Base-by-base conservation (phyloP, 53 echinoderm and acorn worm genomes). In the Apostichopus leukothele region DNA sequence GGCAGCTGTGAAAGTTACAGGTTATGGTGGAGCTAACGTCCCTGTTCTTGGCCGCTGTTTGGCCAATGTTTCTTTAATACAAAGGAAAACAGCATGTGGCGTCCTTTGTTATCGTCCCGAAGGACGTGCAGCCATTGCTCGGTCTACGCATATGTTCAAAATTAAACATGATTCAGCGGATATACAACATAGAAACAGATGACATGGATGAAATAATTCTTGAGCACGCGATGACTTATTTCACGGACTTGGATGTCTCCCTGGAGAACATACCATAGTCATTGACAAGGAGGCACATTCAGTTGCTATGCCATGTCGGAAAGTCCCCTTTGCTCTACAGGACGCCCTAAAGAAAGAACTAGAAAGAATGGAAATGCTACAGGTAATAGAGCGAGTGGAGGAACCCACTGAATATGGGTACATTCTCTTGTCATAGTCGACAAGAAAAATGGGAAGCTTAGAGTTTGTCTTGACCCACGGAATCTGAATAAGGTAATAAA, bases 401-500 rank as follows among this genome's bases (percentile, higher is more conserved):
- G 25, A 79, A 75, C 93, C 93, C 39, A 81, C 90, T 19, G 89
- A 93, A 7, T 93, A 7, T 93, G 93, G 93, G 91, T 91, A 6
- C 75, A 71, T 50, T 76, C 79, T 23, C 67, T 91, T 5, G 86
- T 89, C 9, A 74, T 91, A 8, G 93, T 91, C 4, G 78, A 78
- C 52, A 91, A 93, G 67, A 93, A 93, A 76, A 90, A 89, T 50
- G 86, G 91, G 11, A 83, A 91, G 22, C 59, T 93, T 9, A 50
- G 91, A 5, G 91, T 93, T 4, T 93, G 91, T 27, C 84, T 93
- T 50, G 93, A 93, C 52, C 93, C 93, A 3, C 23, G 91, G 16
- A 84, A 92, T 59, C 78, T 92, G 5, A 92, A 93, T 27, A 54
- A 74, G 67, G 83, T 50, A 23, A 67, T 94, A 12, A 90, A 92